Conservation (phyloP, 2,888 invertebrate genomes). For the Bibio marci region DNA sequence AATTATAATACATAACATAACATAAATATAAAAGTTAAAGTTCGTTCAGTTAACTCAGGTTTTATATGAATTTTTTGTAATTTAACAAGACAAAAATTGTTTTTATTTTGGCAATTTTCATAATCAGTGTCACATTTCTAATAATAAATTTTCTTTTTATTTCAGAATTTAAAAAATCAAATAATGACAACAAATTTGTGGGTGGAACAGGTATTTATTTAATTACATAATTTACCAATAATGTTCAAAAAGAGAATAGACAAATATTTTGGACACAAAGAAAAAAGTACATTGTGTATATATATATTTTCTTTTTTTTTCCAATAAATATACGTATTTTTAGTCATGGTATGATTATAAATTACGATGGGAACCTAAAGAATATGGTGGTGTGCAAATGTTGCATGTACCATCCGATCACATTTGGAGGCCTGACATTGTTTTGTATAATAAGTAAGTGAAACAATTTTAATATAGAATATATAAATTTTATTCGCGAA, state of each 20-base stretch:
- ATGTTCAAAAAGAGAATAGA: background rate
- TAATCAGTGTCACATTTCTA: too few species aligned
- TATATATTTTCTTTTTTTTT: too few species aligned
- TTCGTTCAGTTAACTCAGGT: too few species aligned
- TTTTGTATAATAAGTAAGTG: constrained; percentile 65
- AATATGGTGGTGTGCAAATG: constrained; percentile 72
- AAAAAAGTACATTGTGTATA: too few species aligned
- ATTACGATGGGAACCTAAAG: constrained; percentile 68
- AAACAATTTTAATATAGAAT: too few species aligned
- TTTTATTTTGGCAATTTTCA: too few species aligned
- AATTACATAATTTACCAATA: background rate
- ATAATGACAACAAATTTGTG: constrained; percentile 82
- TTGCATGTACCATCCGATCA: constrained; percentile 72
- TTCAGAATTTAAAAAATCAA: constrained; percentile 86
- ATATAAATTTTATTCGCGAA: too few species aligned
- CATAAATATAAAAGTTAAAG: too few species aligned
- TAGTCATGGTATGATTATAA: constrained; percentile 80
- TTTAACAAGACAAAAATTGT: too few species aligned
- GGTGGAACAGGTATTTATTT: constrained; percentile 45
- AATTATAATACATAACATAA: too few species aligned
- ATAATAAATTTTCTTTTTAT: too few species aligned
- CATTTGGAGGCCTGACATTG: constrained; percentile 70
- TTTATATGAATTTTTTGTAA: too few species aligned
- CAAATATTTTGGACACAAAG: background rate
- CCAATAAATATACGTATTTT: background rate